These are phyloP conservation scores for Platycheirus rosarum DNA, from an alignment of 2,888 invertebrate genomes.

Conservation along the genomic window DNA sequence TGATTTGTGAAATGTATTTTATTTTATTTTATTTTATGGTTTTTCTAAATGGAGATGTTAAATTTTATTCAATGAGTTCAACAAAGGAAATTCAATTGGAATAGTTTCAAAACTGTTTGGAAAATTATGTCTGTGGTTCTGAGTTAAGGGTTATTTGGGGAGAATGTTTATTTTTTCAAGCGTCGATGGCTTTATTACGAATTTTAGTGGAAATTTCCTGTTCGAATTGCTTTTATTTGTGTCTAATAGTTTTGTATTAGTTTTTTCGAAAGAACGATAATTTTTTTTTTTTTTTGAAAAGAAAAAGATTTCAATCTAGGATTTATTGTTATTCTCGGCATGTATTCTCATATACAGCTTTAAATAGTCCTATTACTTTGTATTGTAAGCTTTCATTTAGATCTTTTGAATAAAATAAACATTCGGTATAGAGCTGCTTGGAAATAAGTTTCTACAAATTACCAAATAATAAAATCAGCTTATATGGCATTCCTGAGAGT, in stretches of 20 bases:
- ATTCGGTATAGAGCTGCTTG: background rate
- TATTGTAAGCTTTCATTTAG: background rate
- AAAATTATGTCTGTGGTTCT: background rate
- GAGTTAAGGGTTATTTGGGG: background rate
- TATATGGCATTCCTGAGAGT: background rate
- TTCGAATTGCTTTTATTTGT: background rate
- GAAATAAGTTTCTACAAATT: slow-evolving; percentile 6
- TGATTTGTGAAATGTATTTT: background rate
- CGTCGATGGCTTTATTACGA: background rate
- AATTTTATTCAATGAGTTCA: slow-evolving; percentile 18
- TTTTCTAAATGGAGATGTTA: slow-evolving; percentile 7
- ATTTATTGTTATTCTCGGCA: too few species aligned
- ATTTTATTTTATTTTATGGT: background rate
- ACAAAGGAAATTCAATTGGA: slow-evolving; percentile 26
- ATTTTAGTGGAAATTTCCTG: background rate
- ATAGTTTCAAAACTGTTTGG: slow-evolving; percentile 27
- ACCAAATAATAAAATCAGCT: slow-evolving; percentile 20
- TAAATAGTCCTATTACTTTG: too few species aligned
- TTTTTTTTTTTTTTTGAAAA: too few species aligned
- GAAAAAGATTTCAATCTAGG: too few species aligned
- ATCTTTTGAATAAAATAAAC: background rate
- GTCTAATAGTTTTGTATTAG: background rate
- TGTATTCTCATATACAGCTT: too few species aligned
- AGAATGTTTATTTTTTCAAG: background rate
- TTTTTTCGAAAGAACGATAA: background rate